A percentile compares a stretch with the other conserved stretches of the same genome.
Conservation (phyloP, 2,797 vertebrate genomes). For the Rallus crepitans region DNA sequence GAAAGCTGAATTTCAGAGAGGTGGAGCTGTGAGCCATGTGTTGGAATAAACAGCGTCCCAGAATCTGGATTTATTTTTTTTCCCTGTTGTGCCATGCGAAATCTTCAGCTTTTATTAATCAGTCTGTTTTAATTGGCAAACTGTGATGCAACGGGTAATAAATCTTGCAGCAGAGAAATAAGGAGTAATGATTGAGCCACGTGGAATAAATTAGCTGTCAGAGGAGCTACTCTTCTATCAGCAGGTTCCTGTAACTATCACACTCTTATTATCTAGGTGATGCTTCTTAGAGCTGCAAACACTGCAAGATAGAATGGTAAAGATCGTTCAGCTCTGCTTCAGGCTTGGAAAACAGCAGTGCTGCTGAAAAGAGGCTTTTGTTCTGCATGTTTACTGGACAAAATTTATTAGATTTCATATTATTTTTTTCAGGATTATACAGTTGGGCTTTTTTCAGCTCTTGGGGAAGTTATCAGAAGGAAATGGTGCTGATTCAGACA, state of each 20-base stretch:
- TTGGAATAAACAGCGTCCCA: background rate
- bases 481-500: background rate
- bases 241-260: constrained; percentile 68
- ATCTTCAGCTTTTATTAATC: background rate
- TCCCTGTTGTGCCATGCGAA: background rate
- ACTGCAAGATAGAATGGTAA: constrained; percentile 49
- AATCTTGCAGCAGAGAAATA: constrained; percentile 42
- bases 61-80: background rate
- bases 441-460: constrained; percentile 5
- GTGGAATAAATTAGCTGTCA: constrained; percentile 67
- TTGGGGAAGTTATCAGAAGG: constrained; percentile 34
- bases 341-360: constrained; percentile 20
- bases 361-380: constrained; percentile 27
- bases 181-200: constrained; percentile 48
- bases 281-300: constrained; percentile 64
- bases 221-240: constrained; percentile 59
- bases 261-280: constrained; percentile 73
- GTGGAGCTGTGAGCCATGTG: background rate
- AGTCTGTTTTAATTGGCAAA: constrained; percentile 35
- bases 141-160: constrained; percentile 2
- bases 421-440: background rate
- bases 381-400: constrained; percentile 43
- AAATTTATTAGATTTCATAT: background rate
- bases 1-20: background rate
- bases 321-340: constrained; percentile 58